Percentiles rank a stretch among this genome's conserved stretches.
These are phyloP conservation scores for Notocelia uddmanniana DNA, from an alignment of 2,888 invertebrate species.

Conservation along the genomic window DNA sequence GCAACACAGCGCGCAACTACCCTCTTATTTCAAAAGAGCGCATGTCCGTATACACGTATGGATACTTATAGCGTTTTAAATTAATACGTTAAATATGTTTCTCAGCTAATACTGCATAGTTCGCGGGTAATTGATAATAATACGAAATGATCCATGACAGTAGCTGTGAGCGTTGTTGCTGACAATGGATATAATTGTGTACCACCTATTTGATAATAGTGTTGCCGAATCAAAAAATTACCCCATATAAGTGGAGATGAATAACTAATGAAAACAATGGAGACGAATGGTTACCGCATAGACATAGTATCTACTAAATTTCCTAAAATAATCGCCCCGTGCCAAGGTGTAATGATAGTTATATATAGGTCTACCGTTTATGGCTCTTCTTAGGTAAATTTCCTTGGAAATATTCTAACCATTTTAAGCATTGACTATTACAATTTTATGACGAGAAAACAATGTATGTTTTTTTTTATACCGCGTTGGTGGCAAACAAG, in stretches of 20 bases:
- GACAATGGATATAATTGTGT: conserved; percentile 64
- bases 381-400: too few relatives aligned
- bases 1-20: conserved; percentile 60
- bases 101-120: conserved; percentile 65
- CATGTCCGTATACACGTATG: not conserved
- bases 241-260: conserved; percentile 41
- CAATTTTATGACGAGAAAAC: too few relatives aligned
- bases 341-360: too few relatives aligned
- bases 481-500: too few relatives aligned
- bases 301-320: too few relatives aligned
- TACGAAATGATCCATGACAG: conserved; percentile 82
- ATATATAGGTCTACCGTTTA: too few relatives aligned
- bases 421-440: too few relatives aligned
- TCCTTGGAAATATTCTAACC: too few relatives aligned
- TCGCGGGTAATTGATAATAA: conserved; percentile 81
- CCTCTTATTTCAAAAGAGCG: not conserved
- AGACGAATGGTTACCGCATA: too few relatives aligned
- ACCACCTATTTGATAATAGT: conserved; percentile 54
- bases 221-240: conserved; percentile 54
- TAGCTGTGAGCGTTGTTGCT: conserved; percentile 76
- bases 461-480: too few relatives aligned
- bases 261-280: too few relatives aligned
- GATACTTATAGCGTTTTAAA: conserved; percentile 10
- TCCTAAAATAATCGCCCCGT: too few relatives aligned
- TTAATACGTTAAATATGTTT: conserved; percentile 57